Conservation (phyloP, 2,888 invertebrate species). For the Zaprionus lineosus region DNA sequence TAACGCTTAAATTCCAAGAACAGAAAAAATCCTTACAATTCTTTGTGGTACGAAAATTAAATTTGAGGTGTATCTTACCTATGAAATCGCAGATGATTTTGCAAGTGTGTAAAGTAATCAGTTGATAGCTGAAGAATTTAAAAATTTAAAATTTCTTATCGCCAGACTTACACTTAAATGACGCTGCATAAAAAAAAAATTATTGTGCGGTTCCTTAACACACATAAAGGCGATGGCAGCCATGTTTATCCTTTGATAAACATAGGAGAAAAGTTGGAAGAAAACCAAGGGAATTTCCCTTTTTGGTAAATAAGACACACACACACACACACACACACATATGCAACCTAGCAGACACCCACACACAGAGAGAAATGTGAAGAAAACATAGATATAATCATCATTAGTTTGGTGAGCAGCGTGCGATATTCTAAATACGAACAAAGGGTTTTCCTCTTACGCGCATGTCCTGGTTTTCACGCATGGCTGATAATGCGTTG, state of each 20-base stretch:
- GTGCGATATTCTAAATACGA: slow-evolving; percentile 37
- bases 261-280: not conserved
- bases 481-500: slow-evolving; percentile 67
- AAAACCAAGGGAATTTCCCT: slow-evolving; percentile 9
- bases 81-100: slow-evolving; percentile 16
- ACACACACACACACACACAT: slow-evolving; percentile 12
- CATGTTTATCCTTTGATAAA: slow-evolving; percentile 43
- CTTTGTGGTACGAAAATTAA: too few species aligned
- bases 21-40: too few species aligned
- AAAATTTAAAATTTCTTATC: slow-evolving; percentile 41
- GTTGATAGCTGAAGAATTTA: not conserved
- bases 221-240: not conserved
- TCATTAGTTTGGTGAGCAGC: slow-evolving; percentile 51
- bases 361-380: slow-evolving; percentile 12
- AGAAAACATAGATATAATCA: too few species aligned
- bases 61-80: too few species aligned
- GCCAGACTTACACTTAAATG: slow-evolving; percentile 56
- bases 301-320: slow-evolving; percentile 12
- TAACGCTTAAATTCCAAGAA: too few species aligned
- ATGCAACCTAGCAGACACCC: slow-evolving; percentile 3
- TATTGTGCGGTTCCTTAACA: not conserved
- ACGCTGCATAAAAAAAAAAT: slow-evolving; percentile 44
- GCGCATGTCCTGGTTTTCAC: slow-evolving; percentile 72
- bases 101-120: too few species aligned
- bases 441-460: slow-evolving; percentile 59